A percentile compares a stretch with the other conserved stretches of the same genome.
Conservation (phyloP, 2,888 invertebrate genomes). For the Orgyia antiqua region DNA sequence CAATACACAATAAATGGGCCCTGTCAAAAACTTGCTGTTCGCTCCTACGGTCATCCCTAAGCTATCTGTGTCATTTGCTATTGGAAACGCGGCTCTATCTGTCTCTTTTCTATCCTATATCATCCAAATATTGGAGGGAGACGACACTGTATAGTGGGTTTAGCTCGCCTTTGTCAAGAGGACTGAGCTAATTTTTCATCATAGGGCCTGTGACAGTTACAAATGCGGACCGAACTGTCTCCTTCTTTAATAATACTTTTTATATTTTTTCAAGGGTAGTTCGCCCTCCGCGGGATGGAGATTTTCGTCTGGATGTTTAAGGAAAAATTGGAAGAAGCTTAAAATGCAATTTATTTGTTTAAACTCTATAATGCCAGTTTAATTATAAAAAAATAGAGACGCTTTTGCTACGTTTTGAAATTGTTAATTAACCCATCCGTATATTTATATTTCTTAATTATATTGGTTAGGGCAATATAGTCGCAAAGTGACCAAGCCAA, state of each 20-base stretch:
- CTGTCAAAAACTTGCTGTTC: conserved; percentile 79
- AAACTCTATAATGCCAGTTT: conserved; percentile 48
- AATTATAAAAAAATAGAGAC: conserved; percentile 39
- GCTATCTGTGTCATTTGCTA: conserved; percentile 77
- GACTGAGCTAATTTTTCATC: conserved; percentile 79
- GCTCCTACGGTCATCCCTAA: conserved; percentile 79
- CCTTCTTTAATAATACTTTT: conserved; percentile 79
- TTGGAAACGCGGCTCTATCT: conserved; percentile 63
- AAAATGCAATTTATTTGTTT: conserved; percentile 62
- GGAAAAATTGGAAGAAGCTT: conserved; percentile 66
- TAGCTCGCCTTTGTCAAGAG: conserved; percentile 75
- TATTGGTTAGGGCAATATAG: no score
- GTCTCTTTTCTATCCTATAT: conserved; percentile 40
- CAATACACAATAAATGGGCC: conserved; percentile 77
- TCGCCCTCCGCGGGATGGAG: conserved; percentile 66
- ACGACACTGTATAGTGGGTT: conserved; percentile 61
- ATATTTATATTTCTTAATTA: no score
- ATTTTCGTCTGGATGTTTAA: conserved; percentile 62
- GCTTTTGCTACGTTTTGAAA: conserved; percentile 8
- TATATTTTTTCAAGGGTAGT: conserved; percentile 74
- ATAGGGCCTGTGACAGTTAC: conserved; percentile 78
- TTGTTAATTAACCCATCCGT: no score
- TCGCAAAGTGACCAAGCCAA: no score
- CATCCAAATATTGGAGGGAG: conserved; percentile 46
- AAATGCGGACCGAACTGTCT: conserved; percentile 78